Base-by-base conservation (phyloP, 2,888 invertebrate genomes). In the Emmelina monodactyla region DNA sequence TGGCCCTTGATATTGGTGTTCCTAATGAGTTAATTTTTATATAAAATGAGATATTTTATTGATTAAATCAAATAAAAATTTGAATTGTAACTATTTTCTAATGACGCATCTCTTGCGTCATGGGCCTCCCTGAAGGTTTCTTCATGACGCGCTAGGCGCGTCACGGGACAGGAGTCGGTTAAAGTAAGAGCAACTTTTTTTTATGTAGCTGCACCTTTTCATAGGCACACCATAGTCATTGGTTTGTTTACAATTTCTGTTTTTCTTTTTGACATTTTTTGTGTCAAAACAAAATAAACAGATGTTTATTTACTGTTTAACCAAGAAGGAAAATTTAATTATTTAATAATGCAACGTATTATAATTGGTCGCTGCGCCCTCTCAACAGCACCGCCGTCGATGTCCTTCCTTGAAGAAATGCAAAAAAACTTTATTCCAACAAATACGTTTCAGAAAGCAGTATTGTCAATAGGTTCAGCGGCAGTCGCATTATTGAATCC, bases 391-490 rank as follows among this genome's bases (percentile, higher is more conserved):
- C n/a, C 25, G 11, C n/a, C 6, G 38, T 34, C 19, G 35, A 35
- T 3, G 9, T 9, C 11, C 11, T 25, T 25, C 11, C 3, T 11
- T 29, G 78, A 83, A 44, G 87, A 89, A 54, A 85, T 86, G 59
- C 55, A 82, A 31, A 67, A 68, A 41, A 82, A 87, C 51, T 87
- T 85, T 51, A 87, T 91, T 37, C 71, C 83, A 34, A 84, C 85
- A 15, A 86, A 81, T 39, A 42, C 62, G 31, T 83, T 95, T 47
- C 97, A 99, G 79, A 91, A 85, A 62, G 58, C 84, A 1, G 51
- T 94, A 10, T 79, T 99, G 22, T 83, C 89, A 11, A 78, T 87
- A n/a, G 97, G 97, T 6, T 92, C 97, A n/a, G 93, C 95, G 13
- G 73, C 88, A 15, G 82, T 92, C 35, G 87, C 95, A 1, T 70